phyloP scores from a whole-genome alignment of 1,140 invertebrate genomes.

The Zaprionus nigranus region DNA sequence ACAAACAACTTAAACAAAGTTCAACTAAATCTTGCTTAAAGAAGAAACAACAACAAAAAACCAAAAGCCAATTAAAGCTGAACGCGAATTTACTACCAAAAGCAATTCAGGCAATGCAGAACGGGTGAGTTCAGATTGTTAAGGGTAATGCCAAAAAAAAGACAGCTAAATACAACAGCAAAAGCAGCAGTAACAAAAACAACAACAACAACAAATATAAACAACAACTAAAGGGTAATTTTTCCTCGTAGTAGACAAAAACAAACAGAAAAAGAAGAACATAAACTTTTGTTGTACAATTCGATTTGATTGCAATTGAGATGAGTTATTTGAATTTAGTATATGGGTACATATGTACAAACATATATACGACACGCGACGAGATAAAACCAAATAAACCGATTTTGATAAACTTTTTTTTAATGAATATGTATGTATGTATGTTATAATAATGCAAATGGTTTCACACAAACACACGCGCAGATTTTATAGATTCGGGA shows the following conservation, averaged over 20 bases:
- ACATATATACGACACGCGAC: not conserved
- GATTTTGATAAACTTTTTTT: slow-evolving; percentile 57
- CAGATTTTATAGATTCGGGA: slow-evolving; percentile 24
- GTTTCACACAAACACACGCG: slow-evolving; percentile 52
- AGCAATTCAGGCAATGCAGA: slow-evolving; percentile 26
- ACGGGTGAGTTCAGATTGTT: slow-evolving; percentile 12
- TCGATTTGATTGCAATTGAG: slow-evolving; percentile 32
- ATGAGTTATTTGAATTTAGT: slow-evolving; percentile 48
- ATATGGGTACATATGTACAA: not conserved
- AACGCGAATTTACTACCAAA: slow-evolving; percentile 54
- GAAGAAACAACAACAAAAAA: slow-evolving; percentile 7
- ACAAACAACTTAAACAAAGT: slow-evolving; percentile 16
- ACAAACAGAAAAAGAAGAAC: not conserved
- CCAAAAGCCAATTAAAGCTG: slow-evolving; percentile 41
- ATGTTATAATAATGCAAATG: slow-evolving; percentile 55
- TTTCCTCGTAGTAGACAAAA: slow-evolving; percentile 48
- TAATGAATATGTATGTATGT: slow-evolving; percentile 42
- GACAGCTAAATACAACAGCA: slow-evolving; percentile 8
- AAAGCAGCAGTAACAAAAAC: slow-evolving; percentile 16
- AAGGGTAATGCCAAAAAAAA: slow-evolving; percentile 19
- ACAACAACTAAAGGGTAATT: slow-evolving; percentile 54
- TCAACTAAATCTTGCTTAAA: slow-evolving; percentile 27
- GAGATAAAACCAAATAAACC: slow-evolving; percentile 13
- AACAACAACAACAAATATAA: slow-evolving; percentile 18
- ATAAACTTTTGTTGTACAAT: slow-evolving; percentile 31